These are phyloP conservation scores for Diplolepis rosae DNA, from an alignment of 2,888 invertebrate genomes.

Conservation along the genomic window DNA sequence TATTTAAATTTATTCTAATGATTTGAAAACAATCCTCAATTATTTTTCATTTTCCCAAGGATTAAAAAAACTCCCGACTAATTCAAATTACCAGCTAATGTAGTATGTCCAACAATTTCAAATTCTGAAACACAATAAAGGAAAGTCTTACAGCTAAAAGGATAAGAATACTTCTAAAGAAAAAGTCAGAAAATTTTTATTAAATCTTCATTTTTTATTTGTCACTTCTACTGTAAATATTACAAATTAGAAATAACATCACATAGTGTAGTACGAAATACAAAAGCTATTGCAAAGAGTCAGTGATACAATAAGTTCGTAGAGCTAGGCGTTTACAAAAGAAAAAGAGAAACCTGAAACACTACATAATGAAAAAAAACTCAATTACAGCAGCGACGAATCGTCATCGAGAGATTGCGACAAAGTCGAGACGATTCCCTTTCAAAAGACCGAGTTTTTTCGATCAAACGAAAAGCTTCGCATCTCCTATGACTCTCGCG, in stretches of 20 bases:
- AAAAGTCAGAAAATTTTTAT: slow-evolving; percentile 33
- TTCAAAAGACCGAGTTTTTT: background rate
- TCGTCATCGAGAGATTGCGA: slow-evolving; percentile 6
- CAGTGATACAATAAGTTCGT: slow-evolving; percentile 39
- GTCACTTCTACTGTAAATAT: slow-evolving; percentile 57
- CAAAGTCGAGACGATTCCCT: background rate
- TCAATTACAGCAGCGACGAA: slow-evolving; percentile 6
- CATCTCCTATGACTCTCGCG: slow-evolving; percentile 39
- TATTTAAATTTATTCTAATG: too few relatives aligned
- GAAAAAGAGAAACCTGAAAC: slow-evolving; percentile 1
- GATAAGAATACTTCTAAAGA: background rate
- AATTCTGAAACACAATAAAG: too few relatives aligned
- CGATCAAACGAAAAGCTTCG: background rate
- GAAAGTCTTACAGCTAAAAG: too few relatives aligned
- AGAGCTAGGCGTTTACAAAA: slow-evolving; percentile 5
- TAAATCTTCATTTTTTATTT: slow-evolving; percentile 50
- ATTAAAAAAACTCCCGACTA: too few relatives aligned
- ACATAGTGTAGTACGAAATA: slow-evolving; percentile 58
- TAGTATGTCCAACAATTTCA: too few relatives aligned
- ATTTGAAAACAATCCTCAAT: too few relatives aligned
- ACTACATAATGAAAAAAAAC: slow-evolving; percentile 4
- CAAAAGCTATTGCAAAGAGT: slow-evolving; percentile 58
- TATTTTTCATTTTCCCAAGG: too few relatives aligned
- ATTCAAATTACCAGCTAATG: too few relatives aligned
- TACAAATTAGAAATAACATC: slow-evolving; percentile 65